Base-by-base conservation (phyloP, 1,140 invertebrate genomes). In the Leptestheria dahalacensis region DNA sequence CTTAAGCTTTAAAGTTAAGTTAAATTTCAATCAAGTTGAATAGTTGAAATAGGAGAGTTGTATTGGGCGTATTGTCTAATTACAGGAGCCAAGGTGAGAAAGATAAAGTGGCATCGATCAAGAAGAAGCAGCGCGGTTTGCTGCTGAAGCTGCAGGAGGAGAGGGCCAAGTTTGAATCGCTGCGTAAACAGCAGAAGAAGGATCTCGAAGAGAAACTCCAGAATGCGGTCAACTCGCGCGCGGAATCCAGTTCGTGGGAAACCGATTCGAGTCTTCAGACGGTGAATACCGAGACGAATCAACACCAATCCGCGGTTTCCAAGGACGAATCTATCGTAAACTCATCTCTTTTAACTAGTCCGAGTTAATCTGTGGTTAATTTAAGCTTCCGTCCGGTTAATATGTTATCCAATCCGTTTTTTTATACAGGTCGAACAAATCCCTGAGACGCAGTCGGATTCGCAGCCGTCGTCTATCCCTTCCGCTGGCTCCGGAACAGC, bases 51-150 rank as follows among this genome's bases (percentile, higher is more conserved):
- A n/a, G n/a, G n/a, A n/a, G n/a, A n/a, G n/a, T n/a, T n/a, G n/a
- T n/a, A n/a, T n/a, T n/a, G n/a, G n/a, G n/a, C n/a, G n/a, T n/a
- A n/a, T n/a, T n/a, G n/a, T n/a, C n/a, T n/a, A n/a, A n/a, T n/a
- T 41, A 9, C 15, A 41, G 33, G 60, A 77, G 78, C 62, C 73
- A 73, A 12, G 77, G 76, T 12, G 77, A 61, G 20, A 21, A 29
- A n/a, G 26, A 64, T 69, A 20, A 67, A 73, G 61, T 65, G 67
- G 56, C 78, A 48, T 72, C 74, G 9, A 73, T 80, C 18, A 74
- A 76, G 54, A 78, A 79, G 62, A 74, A 74, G 59, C 74, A 80
- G 64, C 67, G 76, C 58, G 75, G 73, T 23, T 57, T 78, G 29
- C 61, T 77, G 57, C 65, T 75, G 28, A 75, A 75, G 57, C 61